These are phyloP conservation scores for Pseudomyrmex cubaensis DNA, from an alignment of 1,140 invertebrate species.

Conservation along the genomic window DNA sequence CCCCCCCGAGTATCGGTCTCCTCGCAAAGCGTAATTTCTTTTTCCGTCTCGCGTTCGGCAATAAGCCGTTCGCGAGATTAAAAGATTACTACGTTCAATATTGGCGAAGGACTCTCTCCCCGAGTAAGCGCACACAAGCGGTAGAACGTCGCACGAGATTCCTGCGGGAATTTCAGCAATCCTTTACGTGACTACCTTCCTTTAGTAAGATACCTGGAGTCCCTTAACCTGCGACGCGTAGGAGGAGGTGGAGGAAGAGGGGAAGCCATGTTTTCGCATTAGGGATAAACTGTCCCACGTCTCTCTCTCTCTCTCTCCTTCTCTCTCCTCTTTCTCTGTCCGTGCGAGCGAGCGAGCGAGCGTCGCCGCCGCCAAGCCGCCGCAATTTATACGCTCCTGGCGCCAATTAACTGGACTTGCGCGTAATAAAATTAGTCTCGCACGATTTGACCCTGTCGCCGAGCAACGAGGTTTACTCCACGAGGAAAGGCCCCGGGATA, in stretches of 20 bases:
- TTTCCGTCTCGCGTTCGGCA: conserved; percentile 38
- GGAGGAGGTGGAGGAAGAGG: conserved; percentile 34
- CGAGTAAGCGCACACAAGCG: conserved; percentile 28
- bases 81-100: conserved; percentile 77
- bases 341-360: not conserved
- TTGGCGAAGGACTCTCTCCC: conserved; percentile 27
- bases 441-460: conserved; percentile 51
- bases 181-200: conserved; percentile 76
- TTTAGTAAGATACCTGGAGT: conserved; percentile 5
- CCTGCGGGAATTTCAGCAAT: conserved; percentile 75
- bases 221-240: conserved; percentile 16
- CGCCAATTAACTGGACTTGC: conserved; percentile 75
- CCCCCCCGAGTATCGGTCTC: not conserved
- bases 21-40: not conserved
- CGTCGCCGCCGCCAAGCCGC: conserved; percentile 38
- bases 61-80: conserved; percentile 71
- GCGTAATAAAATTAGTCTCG: conserved; percentile 70
- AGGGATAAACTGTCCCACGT: conserved; percentile 74
- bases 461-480: conserved; percentile 20
- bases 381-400: conserved; percentile 73
- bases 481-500: conserved; percentile 45
- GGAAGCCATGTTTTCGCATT: conserved; percentile 79
- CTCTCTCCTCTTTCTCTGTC: not conserved
- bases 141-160: conserved; percentile 58
- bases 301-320: not conserved